Percentiles rank a stretch among this genome's conserved stretches.
Evolutionary conservation across 2,113 vertebrate species (phyloP).

Genomic region (Tupaia chinensis): DNA sequence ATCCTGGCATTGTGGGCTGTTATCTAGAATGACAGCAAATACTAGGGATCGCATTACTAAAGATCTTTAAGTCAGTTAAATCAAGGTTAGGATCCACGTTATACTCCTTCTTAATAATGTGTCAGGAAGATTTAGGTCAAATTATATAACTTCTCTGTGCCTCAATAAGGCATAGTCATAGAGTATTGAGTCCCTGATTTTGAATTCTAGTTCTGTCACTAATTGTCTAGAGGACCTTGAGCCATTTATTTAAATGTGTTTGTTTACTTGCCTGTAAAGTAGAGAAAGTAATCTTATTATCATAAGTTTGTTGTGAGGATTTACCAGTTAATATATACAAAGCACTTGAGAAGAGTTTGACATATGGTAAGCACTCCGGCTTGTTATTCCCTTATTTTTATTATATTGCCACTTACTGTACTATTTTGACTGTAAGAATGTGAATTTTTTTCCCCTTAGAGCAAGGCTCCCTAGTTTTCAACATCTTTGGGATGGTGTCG

Average conservation of each 20-base stretch:
- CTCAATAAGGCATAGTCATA: not conserved
- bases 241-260: not conserved
- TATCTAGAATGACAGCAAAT: not conserved
- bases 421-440: not conserved
- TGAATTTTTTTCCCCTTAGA: not conserved
- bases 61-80: not conserved
- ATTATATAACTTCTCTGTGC: not conserved
- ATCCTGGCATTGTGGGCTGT: not conserved
- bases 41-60: not conserved
- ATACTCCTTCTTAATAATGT: not conserved
- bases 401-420: not conserved
- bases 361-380: not conserved
- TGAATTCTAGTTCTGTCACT: not conserved
- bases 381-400: slow-evolving; percentile 15
- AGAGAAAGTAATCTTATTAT: not conserved
- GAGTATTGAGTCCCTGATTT: not conserved
- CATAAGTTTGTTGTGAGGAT: not conserved
- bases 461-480: not conserved
- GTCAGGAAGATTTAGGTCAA: not conserved
- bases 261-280: not conserved
- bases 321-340: not conserved
- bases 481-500: not conserved
- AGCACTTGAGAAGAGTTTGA: not conserved
- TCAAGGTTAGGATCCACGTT: not conserved
- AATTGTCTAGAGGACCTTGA: not conserved